A percentile compares a stretch with the other conserved stretches of the same genome.
Evolutionary conservation across 1,140 invertebrate species (phyloP).

Genomic region (Drosophila parabipectinata): DNA sequence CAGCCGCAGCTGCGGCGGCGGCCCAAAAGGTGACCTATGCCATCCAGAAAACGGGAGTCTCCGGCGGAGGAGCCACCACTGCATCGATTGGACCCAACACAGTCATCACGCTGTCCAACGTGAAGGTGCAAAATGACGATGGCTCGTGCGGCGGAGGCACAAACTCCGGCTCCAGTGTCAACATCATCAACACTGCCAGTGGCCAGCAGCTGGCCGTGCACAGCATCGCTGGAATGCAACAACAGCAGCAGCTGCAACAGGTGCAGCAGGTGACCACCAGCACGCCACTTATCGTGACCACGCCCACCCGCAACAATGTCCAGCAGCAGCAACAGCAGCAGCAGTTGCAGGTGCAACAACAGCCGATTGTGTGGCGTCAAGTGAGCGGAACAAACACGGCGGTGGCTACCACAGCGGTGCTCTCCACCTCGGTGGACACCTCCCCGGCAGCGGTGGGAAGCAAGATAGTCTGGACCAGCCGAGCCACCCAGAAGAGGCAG

Average conservation of each 20-base stretch:
- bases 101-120: conserved; percentile 77
- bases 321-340: conserved; percentile 67
- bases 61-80: conserved; percentile 27
- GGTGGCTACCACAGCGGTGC: conserved; percentile 68
- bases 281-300: conserved; percentile 71
- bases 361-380: conserved; percentile 78
- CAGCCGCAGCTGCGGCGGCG: conserved; percentile 41
- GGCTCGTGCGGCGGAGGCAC: conserved; percentile 23
- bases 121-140: conserved; percentile 72
- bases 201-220: conserved; percentile 79
- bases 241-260: conserved; percentile 46
- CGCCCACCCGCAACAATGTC: conserved; percentile 63
- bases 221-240: conserved; percentile 70
- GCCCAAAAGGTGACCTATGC: conserved; percentile 75
- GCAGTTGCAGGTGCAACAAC: conserved; percentile 63
- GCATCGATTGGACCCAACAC: conserved; percentile 70
- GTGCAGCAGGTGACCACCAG: conserved; percentile 46
- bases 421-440: conserved; percentile 56
- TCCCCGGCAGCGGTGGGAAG: conserved; percentile 66
- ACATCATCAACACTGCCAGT: conserved; percentile 77
- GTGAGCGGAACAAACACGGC: conserved; percentile 72
- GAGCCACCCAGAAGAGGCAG: conserved; percentile 73
- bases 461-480: conserved; percentile 75
- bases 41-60: conserved; percentile 62
- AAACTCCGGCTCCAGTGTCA: conserved; percentile 57